Percentiles rank a stretch among this genome's conserved stretches.
Evolutionary conservation across 1,140 invertebrate species (phyloP).

Genomic region (Asobara japonica): DNA sequence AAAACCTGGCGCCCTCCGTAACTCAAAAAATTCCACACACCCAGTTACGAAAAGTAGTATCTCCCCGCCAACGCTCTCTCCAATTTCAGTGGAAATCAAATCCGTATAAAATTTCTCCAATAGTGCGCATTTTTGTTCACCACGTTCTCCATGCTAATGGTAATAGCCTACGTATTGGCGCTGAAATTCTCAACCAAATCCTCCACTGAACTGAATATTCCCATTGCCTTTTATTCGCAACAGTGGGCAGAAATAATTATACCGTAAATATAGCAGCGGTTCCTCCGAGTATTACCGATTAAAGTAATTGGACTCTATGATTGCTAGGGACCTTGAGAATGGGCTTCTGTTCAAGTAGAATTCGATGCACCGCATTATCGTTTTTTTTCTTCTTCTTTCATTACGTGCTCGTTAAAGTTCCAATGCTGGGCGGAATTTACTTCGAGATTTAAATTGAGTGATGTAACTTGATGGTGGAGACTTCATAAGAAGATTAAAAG

Average conservation of each 20-base stretch:
- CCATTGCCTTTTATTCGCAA: neutral
- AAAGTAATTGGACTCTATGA: conserved; percentile 20
- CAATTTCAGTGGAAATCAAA: no score
- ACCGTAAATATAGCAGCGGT: neutral
- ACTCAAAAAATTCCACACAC: no score
- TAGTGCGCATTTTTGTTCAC: no score
- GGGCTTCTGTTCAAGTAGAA: conserved; percentile 15
- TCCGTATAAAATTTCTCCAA: no score
- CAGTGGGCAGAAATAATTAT: neutral
- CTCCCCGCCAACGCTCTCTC: no score
- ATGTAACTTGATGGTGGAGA: neutral
- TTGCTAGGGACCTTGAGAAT: neutral
- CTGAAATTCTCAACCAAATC: no score
- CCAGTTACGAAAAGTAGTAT: no score
- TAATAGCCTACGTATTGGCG: no score
- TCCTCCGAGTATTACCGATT: neutral
- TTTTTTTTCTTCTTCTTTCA: neutral
- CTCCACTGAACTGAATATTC: neutral
- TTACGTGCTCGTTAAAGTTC: neutral
- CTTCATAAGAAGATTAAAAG: neutral
- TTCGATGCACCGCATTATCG: conserved; percentile 24
- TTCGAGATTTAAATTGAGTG: neutral
- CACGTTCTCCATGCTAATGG: no score
- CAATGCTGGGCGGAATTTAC: neutral
- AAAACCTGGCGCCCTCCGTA: no score